Percentiles rank a stretch among this genome's conserved stretches.
Evolutionary conservation across 2,113 vertebrate genomes (phyloP).

Genomic region (Heterotilapia buettikoferi): DNA sequence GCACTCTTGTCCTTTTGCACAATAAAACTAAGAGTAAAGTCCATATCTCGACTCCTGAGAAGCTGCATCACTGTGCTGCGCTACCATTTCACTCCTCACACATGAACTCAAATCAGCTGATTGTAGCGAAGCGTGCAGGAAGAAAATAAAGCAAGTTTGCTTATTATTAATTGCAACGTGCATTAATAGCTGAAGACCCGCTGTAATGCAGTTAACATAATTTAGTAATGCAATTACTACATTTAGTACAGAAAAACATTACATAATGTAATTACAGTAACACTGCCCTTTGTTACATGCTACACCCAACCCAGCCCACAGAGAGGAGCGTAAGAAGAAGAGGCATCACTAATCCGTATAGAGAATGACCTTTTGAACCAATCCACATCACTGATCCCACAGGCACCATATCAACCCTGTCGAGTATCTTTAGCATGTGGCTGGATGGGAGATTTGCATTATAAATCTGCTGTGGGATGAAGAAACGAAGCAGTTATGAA

Average conservation of each 20-base stretch:
- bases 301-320: neutral
- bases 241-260: neutral
- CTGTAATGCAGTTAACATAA: neutral
- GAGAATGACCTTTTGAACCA: neutral
- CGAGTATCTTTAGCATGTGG: neutral
- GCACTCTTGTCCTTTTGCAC: neutral
- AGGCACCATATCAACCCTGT: fast-evolving
- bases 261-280: neutral
- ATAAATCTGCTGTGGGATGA: neutral
- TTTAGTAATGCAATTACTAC: neutral
- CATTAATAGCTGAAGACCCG: fast-evolving
- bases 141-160: neutral
- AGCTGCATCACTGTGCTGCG: neutral
- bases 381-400: neutral
- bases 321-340: neutral
- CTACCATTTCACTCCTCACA: neutral
- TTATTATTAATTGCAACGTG: too few relatives aligned
- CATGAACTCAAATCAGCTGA: neutral
- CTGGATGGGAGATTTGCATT: fast-evolving
- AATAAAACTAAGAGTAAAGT: neutral
- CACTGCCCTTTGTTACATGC: neutral
- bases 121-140: fast-evolving
- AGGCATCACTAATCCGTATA: neutral
- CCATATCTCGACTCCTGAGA: neutral
- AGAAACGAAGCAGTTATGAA: neutral